Base-by-base conservation (phyloP, 2,888 invertebrate species). In the Drosophila diplacantha region DNA sequence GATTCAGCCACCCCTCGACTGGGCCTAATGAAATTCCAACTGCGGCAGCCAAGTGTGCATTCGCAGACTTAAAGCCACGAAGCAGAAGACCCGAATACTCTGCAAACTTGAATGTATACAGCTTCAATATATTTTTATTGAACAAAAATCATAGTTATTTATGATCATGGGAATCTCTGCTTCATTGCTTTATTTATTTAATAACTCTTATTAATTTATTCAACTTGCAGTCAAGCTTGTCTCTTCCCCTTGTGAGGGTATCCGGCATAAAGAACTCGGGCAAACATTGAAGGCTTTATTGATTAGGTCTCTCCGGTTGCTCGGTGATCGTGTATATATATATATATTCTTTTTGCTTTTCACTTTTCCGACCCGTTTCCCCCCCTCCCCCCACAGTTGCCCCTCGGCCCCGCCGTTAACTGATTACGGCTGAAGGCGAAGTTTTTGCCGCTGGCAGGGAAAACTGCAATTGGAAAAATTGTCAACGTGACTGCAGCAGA, bases 401-500 rank as follows among this genome's bases (percentile, higher is more conserved):
- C n/a, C n/a, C n/a, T n/a, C n/a, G n/a, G n/a, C n/a, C 22, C n/a
- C 41, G n/a, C 20, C 22, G 37, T 52, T 46, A 70, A 66, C 47
- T 50, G 64, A 44, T 44, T 53, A 54, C 54, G 53, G 62, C 52
- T 60, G 66, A 32, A 58, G 71, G 47, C 50, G 61, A 65, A 65
- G 69, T 65, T 69, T 65, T 47, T 59, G 31, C 62, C 35, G 63
- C n/a, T 61, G 52, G 34, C 14, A 49, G 66, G 54, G 58, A 47
- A 66, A 62, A 54, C 62, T 60, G 79, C 65, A 66, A 56, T 56
- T 50, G 60, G 43, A 52, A 43, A 75, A 72, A 81, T 67, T 72
- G 84, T 83, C 84, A 76, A 72, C 75, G 64, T 53, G 59, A 54
- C 47, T 66, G 70, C 66, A 66, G 63, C 65, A 63, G 39, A 58